phyloP scores from a whole-genome alignment of 2,113 vertebrate genomes.

The Tylochromis polylepis region DNA sequence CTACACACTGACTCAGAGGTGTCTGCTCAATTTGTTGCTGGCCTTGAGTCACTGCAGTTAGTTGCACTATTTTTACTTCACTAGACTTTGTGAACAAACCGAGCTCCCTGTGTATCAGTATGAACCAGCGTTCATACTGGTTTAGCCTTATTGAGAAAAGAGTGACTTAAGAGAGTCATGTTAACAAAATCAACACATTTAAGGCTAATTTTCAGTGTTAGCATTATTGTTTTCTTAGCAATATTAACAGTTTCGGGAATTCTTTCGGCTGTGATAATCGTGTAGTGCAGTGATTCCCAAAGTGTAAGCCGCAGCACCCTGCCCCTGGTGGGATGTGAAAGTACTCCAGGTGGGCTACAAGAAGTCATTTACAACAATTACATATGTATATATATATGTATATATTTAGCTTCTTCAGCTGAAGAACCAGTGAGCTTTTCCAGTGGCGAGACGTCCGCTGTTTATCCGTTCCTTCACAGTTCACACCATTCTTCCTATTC shows the following conservation, averaged over 20 bases:
- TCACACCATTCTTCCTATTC: not conserved
- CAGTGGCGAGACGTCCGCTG: accelerated
- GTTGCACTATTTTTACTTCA: not conserved
- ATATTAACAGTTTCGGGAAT: not conserved
- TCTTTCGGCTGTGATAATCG: no score
- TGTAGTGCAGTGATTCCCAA: no score
- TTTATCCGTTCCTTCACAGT: not conserved
- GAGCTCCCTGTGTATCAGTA: not conserved
- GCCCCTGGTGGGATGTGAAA: no score
- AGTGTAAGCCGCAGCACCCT: no score
- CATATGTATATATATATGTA: no score
- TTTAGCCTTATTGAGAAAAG: not conserved
- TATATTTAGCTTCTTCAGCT: not conserved
- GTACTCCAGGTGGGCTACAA: no score
- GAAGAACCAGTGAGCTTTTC: accelerated
- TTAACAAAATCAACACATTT: not conserved
- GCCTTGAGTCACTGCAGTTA: not conserved
- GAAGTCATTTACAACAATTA: no score
- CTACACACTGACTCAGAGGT: not conserved
- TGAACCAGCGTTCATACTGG: not conserved
- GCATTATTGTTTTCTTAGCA: no score
- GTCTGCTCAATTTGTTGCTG: not conserved
- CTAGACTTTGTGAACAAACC: not conserved
- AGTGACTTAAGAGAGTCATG: not conserved
- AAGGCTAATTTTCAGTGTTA: not conserved